Base-by-base conservation (phyloP, 1,140 invertebrate species). In the Drosophila simulans region DNA sequence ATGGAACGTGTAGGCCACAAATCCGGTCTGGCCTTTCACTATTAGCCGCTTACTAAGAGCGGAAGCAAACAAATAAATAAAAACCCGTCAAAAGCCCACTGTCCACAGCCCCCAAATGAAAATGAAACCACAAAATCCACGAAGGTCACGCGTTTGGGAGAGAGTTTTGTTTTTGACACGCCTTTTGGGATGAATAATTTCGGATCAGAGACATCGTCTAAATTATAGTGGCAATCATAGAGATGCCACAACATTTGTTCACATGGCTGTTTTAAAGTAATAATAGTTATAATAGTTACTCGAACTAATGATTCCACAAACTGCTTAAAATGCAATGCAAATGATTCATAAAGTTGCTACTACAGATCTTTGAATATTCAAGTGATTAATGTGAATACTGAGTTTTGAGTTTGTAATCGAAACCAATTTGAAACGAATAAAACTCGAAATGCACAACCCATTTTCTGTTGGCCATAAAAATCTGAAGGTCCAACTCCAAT, bases 31-130 rank as follows among this genome's bases (percentile, higher is more conserved):
- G 13, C 42, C 66, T 69, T 69, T 70, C 49, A 69, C 65, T 13
- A 22, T 17, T 5, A 40, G 39, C 15, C 10, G 13, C 11, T 64
- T 39, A 15, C 40, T 46, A 10, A 45, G 65, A 46, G 66, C 66
- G 66, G 66, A 70, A 69, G 63, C 63, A 34, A 56, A 56, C 20
- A 69, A 56, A 70, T 56, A 37, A 39, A 13, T 43, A 70, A 70
- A 70, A 42, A 70, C 13, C 49, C 39, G 51, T 55, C 64, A 3
- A 53, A 65, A 62, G 27, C 13, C 27, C 57, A 5, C 27, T 13
- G n/a, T 2, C 31, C 42, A n/a, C 20, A 48, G n/a, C 17, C 10
- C 63, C 31, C 10, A 64, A 55, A 27, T 22, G 43, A 52, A 39
- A 39, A 39, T 4, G 13, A 39, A 39, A 39, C 37, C 27, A 43